Evolutionary conservation across 2,113 vertebrate species (phyloP).

Genomic region (Ptyas mucosa): DNA sequence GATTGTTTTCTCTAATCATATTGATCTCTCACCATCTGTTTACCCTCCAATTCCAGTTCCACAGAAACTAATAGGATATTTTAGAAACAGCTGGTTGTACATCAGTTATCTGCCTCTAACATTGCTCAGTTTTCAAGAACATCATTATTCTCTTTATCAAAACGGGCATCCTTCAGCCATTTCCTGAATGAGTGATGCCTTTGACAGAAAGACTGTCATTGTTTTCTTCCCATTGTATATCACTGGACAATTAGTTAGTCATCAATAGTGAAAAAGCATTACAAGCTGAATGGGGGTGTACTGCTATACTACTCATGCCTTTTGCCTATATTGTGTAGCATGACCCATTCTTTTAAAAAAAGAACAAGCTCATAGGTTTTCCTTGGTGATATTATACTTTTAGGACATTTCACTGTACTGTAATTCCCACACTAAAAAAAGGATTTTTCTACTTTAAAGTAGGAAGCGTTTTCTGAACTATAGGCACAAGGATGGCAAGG

Average conservation of each 20-base stretch:
- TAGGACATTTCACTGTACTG: neutral
- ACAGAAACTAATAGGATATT: neutral
- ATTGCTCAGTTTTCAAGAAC: slow-evolving; percentile 1
- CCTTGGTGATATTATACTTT: neutral
- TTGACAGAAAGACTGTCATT: neutral
- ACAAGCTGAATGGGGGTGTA: neutral
- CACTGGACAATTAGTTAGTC: neutral
- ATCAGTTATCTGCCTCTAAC: neutral
- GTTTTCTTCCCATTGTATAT: neutral
- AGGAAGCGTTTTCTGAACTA: neutral
- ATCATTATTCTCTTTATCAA: neutral
- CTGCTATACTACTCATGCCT: neutral
- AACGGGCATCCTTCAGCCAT: neutral
- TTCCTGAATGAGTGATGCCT: neutral
- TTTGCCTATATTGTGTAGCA: neutral
- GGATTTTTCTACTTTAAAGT: neutral
- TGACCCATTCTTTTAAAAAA: neutral
- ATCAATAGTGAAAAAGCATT: neutral
- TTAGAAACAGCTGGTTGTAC: neutral
- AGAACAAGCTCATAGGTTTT: neutral
- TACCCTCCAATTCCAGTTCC: neutral
- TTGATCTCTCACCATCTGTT: slow-evolving; percentile 4
- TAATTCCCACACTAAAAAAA: neutral
- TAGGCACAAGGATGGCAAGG: neutral
- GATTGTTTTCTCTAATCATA: slow-evolving; percentile 11